phyloP scores from a whole-genome alignment of 2,888 invertebrate genomes.

The Tachina grossa region DNA sequence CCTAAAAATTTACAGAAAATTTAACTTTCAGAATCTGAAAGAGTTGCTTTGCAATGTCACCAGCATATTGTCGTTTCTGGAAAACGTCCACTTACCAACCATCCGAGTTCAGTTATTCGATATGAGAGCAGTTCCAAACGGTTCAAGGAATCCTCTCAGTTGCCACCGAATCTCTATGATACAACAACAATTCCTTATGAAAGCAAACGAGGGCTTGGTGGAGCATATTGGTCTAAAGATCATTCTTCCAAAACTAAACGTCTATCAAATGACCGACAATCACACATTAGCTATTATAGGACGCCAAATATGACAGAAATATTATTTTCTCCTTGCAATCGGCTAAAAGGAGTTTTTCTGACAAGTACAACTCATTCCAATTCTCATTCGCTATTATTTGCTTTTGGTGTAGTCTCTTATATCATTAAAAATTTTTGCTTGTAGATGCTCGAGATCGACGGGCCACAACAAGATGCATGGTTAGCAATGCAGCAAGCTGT shows the following conservation, averaged over 20 bases:
- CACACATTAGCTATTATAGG: slow-evolving; percentile 63
- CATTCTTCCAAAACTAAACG: slow-evolving; percentile 44
- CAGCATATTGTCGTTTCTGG: background rate
- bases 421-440: background rate
- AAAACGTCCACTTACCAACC: background rate
- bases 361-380: slow-evolving; percentile 72
- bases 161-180: slow-evolving; percentile 78
- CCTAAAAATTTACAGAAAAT: background rate
- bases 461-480: slow-evolving; percentile 75
- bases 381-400: background rate
- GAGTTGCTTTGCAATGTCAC: background rate
- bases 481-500: slow-evolving; percentile 71
- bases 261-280: background rate
- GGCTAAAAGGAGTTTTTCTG: slow-evolving; percentile 76
- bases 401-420: background rate
- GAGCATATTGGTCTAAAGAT: slow-evolving; percentile 75
- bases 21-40: slow-evolving; percentile 7
- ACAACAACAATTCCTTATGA: slow-evolving; percentile 71
- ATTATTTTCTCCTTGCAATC: slow-evolving; percentile 71
- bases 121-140: background rate
- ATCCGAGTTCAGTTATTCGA: background rate
- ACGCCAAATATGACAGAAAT: slow-evolving; percentile 68
- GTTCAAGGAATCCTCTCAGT: slow-evolving; percentile 71
- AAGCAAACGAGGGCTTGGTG: slow-evolving; percentile 72
- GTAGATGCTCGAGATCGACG: slow-evolving; percentile 77